A percentile compares a stretch with the other conserved stretches of the same genome.
phyloP scores from a whole-genome alignment of 2,113 vertebrate species.

The Pollimyrus isidori region DNA sequence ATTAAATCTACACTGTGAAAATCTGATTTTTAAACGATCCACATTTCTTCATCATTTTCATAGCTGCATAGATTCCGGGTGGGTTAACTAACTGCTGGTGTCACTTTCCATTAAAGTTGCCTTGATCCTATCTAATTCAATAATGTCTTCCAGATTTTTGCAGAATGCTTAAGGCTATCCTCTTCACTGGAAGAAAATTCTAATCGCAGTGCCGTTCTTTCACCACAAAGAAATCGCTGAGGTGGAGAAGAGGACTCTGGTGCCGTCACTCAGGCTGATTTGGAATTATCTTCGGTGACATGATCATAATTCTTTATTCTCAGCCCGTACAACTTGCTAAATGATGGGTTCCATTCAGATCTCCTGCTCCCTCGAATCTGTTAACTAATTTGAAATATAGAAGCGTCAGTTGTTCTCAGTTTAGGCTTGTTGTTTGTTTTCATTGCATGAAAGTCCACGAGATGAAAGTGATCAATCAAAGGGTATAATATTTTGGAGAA shows the following conservation, averaged over 20 bases:
- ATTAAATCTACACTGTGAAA: neutral
- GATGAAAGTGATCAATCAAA: neutral
- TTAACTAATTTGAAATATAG: neutral
- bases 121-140: slow-evolving; percentile 45
- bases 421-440: neutral
- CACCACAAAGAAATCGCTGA: slow-evolving; percentile 45
- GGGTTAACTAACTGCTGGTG: slow-evolving; percentile 37
- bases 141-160: slow-evolving; percentile 55
- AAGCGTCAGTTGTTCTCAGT: neutral
- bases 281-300: slow-evolving; percentile 46
- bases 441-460: neutral
- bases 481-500: neutral
- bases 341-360: neutral
- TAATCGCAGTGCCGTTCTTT: slow-evolving; percentile 37
- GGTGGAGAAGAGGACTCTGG: slow-evolving; percentile 36
- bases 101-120: slow-evolving; percentile 45
- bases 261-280: slow-evolving; percentile 52
- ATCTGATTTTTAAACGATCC: neutral
- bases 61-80: slow-evolving; percentile 20
- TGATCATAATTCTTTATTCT: neutral
- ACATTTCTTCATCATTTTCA: slow-evolving; percentile 14
- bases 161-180: slow-evolving; percentile 41
- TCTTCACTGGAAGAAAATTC: slow-evolving; percentile 29
- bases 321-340: neutral
- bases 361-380: neutral